Evolutionary conservation across 2,888 invertebrate species (phyloP).

Genomic region (Cistogaster globosa): DNA sequence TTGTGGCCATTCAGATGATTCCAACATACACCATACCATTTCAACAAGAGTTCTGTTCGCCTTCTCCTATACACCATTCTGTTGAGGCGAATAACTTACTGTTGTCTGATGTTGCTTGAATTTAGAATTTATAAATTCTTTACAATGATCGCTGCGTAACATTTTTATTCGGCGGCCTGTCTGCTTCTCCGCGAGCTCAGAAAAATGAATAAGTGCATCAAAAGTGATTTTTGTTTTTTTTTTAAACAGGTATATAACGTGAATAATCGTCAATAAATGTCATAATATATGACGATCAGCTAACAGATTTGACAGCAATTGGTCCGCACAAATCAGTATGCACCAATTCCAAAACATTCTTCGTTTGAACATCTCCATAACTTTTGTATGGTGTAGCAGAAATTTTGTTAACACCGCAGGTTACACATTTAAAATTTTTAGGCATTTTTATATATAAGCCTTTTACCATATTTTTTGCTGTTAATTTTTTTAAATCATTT

Average conservation of each 20-base stretch:
- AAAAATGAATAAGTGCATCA: slow-evolving; percentile 44
- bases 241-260: slow-evolving; percentile 20
- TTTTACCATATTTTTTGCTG: slow-evolving; percentile 4
- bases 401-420: slow-evolving; percentile 57
- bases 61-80: too few relatives aligned
- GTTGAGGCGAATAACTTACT: too few relatives aligned
- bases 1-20: too few relatives aligned
- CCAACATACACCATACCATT: too few relatives aligned
- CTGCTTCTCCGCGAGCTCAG: slow-evolving; percentile 47
- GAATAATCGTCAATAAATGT: slow-evolving; percentile 46
- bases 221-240: slow-evolving; percentile 47
- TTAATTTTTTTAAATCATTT: slow-evolving; percentile 1
- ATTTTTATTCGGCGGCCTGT: too few relatives aligned
- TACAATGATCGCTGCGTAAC: too few relatives aligned
- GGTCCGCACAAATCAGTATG: too few relatives aligned
- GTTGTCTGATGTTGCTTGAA: too few relatives aligned
- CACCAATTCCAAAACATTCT: slow-evolving; percentile 22
- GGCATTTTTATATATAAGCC: slow-evolving; percentile 29
- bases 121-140: too few relatives aligned
- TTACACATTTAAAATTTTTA: slow-evolving; percentile 39
- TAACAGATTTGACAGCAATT: slow-evolving; percentile 27
- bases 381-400: slow-evolving; percentile 34
- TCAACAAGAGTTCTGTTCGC: too few relatives aligned
- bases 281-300: slow-evolving; percentile 32
- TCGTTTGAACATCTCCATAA: slow-evolving; percentile 16